Conservation (phyloP, 2,888 invertebrate species). For the Buathra laborator region DNA sequence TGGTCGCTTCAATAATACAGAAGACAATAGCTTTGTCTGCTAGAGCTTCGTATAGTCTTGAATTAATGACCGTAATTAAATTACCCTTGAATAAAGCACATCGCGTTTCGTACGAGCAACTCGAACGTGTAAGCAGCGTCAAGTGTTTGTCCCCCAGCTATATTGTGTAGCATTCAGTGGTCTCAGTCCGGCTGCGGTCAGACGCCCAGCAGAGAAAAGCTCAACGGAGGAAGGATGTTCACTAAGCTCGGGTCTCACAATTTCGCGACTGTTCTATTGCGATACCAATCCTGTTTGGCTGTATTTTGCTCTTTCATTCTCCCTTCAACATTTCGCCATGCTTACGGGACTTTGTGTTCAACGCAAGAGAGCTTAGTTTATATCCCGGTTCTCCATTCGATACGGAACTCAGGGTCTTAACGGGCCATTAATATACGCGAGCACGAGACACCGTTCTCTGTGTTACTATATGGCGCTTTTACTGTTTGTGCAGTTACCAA, state of each 20-base stretch:
- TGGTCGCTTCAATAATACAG: neutral
- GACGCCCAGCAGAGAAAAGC: neutral
- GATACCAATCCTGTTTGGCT: neutral
- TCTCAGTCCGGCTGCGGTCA: constrained; percentile 6
- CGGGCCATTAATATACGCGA: constrained; percentile 39
- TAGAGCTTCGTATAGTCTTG: neutral
- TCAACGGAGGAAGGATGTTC: neutral
- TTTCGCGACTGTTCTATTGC: neutral
- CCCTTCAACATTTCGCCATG: neutral
- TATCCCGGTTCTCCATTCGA: constrained; percentile 32
- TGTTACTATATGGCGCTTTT: neutral
- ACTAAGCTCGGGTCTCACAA: neutral
- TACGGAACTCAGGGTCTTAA: constrained; percentile 29
- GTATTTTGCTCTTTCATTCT: neutral
- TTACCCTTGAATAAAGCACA: neutral
- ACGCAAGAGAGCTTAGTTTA: neutral
- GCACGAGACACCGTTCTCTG: constrained; percentile 12
- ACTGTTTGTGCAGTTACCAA: neutral
- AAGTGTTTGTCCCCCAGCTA: neutral
- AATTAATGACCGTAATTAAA: neutral
- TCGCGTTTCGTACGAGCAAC: neutral
- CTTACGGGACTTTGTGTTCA: neutral
- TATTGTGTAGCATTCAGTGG: neutral
- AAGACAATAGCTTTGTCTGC: neutral
- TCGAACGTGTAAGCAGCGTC: neutral